phyloP scores from a whole-genome alignment of 2,797 vertebrate genomes.

The Sparidentex hasta region DNA sequence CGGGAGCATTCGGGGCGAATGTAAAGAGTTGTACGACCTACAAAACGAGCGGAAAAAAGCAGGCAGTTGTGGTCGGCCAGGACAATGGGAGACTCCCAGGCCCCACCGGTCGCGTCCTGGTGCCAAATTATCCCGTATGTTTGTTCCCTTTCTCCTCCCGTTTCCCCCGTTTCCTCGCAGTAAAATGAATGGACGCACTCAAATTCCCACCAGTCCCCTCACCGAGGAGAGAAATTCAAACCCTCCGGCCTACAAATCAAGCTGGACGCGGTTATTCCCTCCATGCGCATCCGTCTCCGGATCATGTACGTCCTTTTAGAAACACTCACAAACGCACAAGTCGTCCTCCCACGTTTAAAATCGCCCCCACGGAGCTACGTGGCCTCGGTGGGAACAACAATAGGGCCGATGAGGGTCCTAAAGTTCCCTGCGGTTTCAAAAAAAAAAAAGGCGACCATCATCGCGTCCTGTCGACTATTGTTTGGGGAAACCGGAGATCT shows the following conservation, averaged over 20 bases:
- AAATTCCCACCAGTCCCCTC: constrained; percentile 21
- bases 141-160: constrained; percentile 19
- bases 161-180: constrained; percentile 7
- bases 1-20: constrained; percentile 3
- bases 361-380: constrained; percentile 47
- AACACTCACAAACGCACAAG: neutral
- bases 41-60: constrained; percentile 14
- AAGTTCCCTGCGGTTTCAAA: constrained; percentile 70
- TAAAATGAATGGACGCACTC: constrained; percentile 73
- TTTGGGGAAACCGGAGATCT: constrained; percentile 71
- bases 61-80: constrained; percentile 42
- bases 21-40: constrained; percentile 46
- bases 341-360: constrained; percentile 20
- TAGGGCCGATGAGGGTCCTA: constrained; percentile 60
- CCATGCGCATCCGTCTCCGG: constrained; percentile 38
- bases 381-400: constrained; percentile 70
- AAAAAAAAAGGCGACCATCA: constrained; percentile 68
- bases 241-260: constrained; percentile 58
- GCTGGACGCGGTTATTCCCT: constrained; percentile 42
- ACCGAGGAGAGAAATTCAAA: constrained; percentile 29
- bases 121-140: constrained; percentile 53
- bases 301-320: neutral
- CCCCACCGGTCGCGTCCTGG: constrained; percentile 58
- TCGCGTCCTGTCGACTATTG: constrained; percentile 77
- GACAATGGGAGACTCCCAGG: constrained; percentile 78